Conservation (phyloP, 2,113 vertebrate species). For the Crotalus tigris region DNA sequence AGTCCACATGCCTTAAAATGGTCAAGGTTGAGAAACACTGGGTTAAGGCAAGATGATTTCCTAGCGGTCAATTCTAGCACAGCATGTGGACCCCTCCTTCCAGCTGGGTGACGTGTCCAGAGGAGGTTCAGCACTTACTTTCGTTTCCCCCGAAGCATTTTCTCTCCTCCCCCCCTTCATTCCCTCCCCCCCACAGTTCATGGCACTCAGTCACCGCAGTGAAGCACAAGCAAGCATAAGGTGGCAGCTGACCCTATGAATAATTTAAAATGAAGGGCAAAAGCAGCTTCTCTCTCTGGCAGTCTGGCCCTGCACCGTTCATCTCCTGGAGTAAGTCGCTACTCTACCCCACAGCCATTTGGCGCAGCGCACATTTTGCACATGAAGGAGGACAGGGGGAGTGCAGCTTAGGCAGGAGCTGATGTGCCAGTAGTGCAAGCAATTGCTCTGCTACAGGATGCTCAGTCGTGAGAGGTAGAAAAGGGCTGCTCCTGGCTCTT, state of each 20-base stretch:
- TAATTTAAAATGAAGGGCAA: background rate
- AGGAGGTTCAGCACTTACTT: background rate
- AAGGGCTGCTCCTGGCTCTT: background rate
- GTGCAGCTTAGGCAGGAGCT: background rate
- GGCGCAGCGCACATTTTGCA: background rate
- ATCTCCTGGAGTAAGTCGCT: background rate
- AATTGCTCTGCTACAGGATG: background rate
- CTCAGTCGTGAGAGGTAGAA: background rate
- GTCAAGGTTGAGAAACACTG: too few relatives aligned
- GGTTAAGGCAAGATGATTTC: background rate
- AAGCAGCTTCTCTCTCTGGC: background rate
- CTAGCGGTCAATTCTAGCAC: background rate
- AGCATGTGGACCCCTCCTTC: background rate
- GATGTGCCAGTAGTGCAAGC: background rate
- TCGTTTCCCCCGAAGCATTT: background rate
- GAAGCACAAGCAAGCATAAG: background rate
- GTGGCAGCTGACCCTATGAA: background rate
- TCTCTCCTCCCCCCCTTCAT: too few relatives aligned
- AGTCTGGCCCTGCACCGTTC: background rate
- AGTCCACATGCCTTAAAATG: too few relatives aligned
- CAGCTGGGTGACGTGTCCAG: background rate
- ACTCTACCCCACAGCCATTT: background rate
- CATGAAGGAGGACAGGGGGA: background rate
- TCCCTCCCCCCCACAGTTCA: background rate
- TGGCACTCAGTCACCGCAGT: background rate